Base-by-base conservation (phyloP, 2,113 vertebrate species). In the Clarias magur region DNA sequence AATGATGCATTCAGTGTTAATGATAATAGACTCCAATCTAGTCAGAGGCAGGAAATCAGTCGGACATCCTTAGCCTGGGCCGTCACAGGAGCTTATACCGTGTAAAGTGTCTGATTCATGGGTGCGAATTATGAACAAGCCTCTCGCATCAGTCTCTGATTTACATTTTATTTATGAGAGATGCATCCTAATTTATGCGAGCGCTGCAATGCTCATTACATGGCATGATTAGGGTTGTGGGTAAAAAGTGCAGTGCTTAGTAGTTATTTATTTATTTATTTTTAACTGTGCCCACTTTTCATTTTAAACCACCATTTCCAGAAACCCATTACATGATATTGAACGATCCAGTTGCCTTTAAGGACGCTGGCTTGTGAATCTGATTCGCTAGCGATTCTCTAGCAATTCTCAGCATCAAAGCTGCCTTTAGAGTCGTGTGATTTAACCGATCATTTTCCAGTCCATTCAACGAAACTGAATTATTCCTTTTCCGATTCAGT, bases 11-110 rank as follows among this genome's bases (percentile, higher is more conserved):
- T 73, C 27, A 48, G 38, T 75, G 82, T 54, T 83, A 72, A 38
- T 85, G 83, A 88, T 85, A 11, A 87, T 76, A 38, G 82, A 78
- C 27, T 65, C 30, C 57, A 38, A 12, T 84, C 17, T 54, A 60
- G 72, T 54, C 38, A 1, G 38, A 70, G 63, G 65, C 60, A 80
- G 48, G 65, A 76, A 57, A 34, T 62, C n/a, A 0, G 30, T 83
- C 78, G 23, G 23, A 70, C 19, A 27, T 34, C 62, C 62, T 56
- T 88, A 75, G 82, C 75, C 75, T 80, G 65, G 73, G 75, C 75
- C 9, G 9, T 85, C 76, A 56, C 30, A 25, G 25, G 25, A 23
- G 23, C 25, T 48, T 48, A 72, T 72, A 9, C 30, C 16, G 9
- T 38, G 42, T 3, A 38, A 21, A 75, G 38, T 48, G 72, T 75